These are phyloP conservation scores for Pseudachorutes palmiensis DNA, from an alignment of 1,140 invertebrate genomes.

Conservation along the genomic window DNA sequence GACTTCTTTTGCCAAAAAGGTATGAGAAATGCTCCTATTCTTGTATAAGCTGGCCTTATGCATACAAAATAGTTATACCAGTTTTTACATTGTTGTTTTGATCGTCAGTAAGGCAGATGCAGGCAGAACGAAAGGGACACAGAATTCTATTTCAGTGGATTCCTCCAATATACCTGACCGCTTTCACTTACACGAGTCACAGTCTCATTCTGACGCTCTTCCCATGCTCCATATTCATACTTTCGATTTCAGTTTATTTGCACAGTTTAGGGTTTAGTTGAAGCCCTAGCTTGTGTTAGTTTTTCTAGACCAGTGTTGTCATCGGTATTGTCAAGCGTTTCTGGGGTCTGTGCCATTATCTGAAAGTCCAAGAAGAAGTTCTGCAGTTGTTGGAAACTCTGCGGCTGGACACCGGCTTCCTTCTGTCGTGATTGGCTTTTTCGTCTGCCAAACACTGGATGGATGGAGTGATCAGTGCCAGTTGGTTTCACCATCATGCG, in stretches of 20 bases:
- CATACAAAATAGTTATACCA: neutral
- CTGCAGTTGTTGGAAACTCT: too few relatives aligned
- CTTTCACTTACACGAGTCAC: constrained; percentile 4
- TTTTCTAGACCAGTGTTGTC: neutral
- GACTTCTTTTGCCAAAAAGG: neutral
- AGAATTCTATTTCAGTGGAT: neutral
- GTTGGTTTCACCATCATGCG: too few relatives aligned
- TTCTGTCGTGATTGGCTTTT: too few relatives aligned
- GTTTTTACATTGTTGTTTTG: neutral
- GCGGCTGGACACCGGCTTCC: too few relatives aligned
- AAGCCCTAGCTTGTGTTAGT: neutral
- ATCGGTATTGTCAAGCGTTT: too few relatives aligned
- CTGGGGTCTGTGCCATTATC: too few relatives aligned
- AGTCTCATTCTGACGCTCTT: constrained; percentile 7
- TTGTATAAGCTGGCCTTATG: neutral
- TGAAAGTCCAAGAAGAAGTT: too few relatives aligned
- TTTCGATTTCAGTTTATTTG: neutral
- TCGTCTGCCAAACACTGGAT: too few relatives aligned
- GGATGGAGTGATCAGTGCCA: too few relatives aligned
- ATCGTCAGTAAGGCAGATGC: neutral
- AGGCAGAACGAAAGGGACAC: neutral
- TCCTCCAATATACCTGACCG: neutral
- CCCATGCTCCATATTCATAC: neutral
- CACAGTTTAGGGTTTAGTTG: neutral
- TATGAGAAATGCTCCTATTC: neutral